These are phyloP conservation scores for Scaptomyza reducta DNA, from an alignment of 2,888 invertebrate genomes.

Conservation along the genomic window DNA sequence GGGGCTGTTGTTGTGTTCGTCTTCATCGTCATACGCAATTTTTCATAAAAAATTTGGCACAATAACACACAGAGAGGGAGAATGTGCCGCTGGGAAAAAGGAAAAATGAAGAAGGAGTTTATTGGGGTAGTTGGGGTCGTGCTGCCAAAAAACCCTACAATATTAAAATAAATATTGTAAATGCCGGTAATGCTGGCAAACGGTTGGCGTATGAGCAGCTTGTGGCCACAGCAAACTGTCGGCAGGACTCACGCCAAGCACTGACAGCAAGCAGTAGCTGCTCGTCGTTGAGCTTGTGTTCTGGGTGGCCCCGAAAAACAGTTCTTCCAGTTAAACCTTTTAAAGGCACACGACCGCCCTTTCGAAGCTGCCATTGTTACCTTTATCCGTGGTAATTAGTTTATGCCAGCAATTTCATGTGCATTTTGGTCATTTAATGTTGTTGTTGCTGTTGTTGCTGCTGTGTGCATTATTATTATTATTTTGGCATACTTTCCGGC, in stretches of 20 bases:
- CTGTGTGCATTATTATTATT: slow-evolving; percentile 63
- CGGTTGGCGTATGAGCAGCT: slow-evolving; percentile 49
- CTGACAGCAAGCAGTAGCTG: slow-evolving; percentile 20
- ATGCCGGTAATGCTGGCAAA: slow-evolving; percentile 75
- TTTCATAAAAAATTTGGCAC: slow-evolving; percentile 81
- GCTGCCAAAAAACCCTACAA: slow-evolving; percentile 62
- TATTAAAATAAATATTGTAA: slow-evolving; percentile 81
- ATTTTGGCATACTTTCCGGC: slow-evolving; percentile 69
- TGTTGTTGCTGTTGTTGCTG: slow-evolving; percentile 16
- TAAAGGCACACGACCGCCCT: slow-evolving; percentile 51
- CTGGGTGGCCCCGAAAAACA: slow-evolving; percentile 7
- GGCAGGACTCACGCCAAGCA: slow-evolving; percentile 15
- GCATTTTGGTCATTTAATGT: slow-evolving; percentile 75
- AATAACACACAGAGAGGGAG: slow-evolving; percentile 58
- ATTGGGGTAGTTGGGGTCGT: slow-evolving; percentile 4
- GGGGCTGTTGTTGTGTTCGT: slow-evolving; percentile 6
- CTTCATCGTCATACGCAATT: slow-evolving; percentile 77
- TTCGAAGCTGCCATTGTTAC: slow-evolving; percentile 64
- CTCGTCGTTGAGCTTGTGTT: slow-evolving; percentile 28
- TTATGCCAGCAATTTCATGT: slow-evolving; percentile 79
- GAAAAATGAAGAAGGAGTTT: neutral
- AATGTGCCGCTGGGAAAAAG: slow-evolving; percentile 30
- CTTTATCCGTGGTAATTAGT: slow-evolving; percentile 79
- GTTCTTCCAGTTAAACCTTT: slow-evolving; percentile 66
- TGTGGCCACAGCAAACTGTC: slow-evolving; percentile 65